Evolutionary conservation across 1,140 invertebrate species (phyloP).

Genomic region (Leptoteleia sp.): DNA sequence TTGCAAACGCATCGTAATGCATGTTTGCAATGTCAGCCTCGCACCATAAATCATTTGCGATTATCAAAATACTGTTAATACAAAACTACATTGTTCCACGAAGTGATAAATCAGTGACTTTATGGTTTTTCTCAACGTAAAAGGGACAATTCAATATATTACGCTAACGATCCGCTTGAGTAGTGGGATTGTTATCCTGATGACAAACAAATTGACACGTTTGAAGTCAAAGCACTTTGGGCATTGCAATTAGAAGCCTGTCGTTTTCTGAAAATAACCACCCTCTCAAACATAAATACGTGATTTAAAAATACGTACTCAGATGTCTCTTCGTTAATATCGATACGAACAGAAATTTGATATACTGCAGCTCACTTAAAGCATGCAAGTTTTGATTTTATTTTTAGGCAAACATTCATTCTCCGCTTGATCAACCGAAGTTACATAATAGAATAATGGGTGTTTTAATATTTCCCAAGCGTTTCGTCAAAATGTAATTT

Average conservation of each 20-base stretch:
- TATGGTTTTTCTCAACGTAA: background rate
- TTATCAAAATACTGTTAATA: conserved; percentile 23
- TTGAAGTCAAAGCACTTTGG: conserved; percentile 24
- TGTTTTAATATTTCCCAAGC: too few relatives aligned
- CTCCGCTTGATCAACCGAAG: conserved; percentile 6
- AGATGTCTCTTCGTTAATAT: conserved; percentile 31
- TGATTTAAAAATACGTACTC: conserved; percentile 35
- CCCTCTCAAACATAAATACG: conserved; percentile 20
- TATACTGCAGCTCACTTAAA: conserved; percentile 25
- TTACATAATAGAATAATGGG: too few relatives aligned
- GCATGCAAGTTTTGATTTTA: conserved; percentile 19
- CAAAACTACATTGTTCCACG: background rate
- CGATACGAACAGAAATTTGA: conserved; percentile 32
- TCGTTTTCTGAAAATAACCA: conserved; percentile 39
- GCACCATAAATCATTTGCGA: too few relatives aligned
- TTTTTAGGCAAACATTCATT: conserved; percentile 19
- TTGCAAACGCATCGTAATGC: conserved; percentile 22
- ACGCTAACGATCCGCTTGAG: background rate
- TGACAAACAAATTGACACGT: conserved; percentile 17
- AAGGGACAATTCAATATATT: background rate
- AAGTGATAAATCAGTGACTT: background rate
- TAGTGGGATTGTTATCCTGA: background rate
- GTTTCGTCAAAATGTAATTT: too few relatives aligned
- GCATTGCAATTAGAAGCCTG: conserved; percentile 23
- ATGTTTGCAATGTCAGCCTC: too few relatives aligned